Evolutionary conservation across 64 coral and sea anemone species (phyloP).

Genomic region (Anthopleura sola): DNA sequence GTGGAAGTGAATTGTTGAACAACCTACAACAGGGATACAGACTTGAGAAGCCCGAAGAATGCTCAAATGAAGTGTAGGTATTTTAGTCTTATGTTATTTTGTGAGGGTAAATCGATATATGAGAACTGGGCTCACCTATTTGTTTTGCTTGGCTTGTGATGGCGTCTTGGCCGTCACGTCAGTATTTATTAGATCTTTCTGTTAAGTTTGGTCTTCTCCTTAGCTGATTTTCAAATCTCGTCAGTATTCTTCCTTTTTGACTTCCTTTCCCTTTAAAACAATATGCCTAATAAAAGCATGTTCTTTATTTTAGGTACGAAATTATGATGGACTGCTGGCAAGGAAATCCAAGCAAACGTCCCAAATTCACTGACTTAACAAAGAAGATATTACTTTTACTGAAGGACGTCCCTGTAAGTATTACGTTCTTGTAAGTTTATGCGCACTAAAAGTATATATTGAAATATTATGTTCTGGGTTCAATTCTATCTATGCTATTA

Average conservation of each 20-base stretch:
- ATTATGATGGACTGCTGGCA: conserved; percentile 52
- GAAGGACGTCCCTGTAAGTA: conserved; percentile 2
- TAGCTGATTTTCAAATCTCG: too few species aligned
- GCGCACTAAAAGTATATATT: too few species aligned
- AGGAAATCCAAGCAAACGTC: conserved; percentile 31
- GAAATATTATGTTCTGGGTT: too few species aligned
- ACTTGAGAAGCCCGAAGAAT: conserved; percentile 5
- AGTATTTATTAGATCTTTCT: too few species aligned
- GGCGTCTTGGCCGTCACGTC: too few species aligned
- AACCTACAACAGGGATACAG: conserved; percentile 9
- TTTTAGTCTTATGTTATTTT: not conserved
- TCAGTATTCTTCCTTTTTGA: not conserved
- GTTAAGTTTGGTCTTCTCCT: too few species aligned
- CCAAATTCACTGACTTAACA: conserved; percentile 12
- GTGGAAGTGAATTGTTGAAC: not conserved
- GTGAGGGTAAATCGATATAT: not conserved
- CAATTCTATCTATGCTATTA: too few species aligned
- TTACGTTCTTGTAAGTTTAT: not conserved
- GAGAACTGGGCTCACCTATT: too few species aligned
- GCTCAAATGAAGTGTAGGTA: not conserved
- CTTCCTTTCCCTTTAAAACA: not conserved
- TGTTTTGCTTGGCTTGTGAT: too few species aligned
- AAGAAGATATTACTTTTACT: not conserved
- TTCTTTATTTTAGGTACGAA: conserved; percentile 1
- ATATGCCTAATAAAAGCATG: not conserved